phyloP scores from a whole-genome alignment of 2,888 invertebrate species.

The Himalopsyche anomala region DNA sequence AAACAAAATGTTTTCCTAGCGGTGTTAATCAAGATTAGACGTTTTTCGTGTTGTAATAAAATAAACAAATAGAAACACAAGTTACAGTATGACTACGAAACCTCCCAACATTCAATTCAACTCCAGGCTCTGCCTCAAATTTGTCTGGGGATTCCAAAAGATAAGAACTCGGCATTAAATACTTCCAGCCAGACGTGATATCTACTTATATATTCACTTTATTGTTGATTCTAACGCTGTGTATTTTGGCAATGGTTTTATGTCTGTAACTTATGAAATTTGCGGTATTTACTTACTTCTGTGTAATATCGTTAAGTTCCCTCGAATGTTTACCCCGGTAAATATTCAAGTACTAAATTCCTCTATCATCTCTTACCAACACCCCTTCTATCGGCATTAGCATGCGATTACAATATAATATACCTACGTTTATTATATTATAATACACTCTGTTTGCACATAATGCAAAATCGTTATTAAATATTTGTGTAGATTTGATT shows the following conservation, averaged over 20 bases:
- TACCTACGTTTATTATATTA: no score
- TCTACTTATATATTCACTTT: conserved; percentile 37
- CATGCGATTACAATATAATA: no score
- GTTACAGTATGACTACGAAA: conserved; percentile 46
- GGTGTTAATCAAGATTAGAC: neutral
- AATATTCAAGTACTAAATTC: conserved; percentile 32
- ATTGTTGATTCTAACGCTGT: conserved; percentile 16
- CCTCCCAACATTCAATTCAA: conserved; percentile 61
- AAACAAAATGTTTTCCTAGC: neutral
- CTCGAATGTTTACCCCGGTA: neutral
- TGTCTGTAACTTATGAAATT: conserved; percentile 31
- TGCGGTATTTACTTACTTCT: conserved; percentile 37
- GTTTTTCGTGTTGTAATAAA: neutral
- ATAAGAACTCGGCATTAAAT: conserved; percentile 50
- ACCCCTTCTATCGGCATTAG: no score
- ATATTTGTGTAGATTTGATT: no score
- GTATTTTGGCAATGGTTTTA: conserved; percentile 12
- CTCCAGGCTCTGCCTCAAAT: conserved; percentile 56
- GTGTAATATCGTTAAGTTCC: neutral
- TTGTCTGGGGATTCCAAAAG: conserved; percentile 56
- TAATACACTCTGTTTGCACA: no score
- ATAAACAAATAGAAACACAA: neutral
- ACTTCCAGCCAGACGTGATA: conserved; percentile 11
- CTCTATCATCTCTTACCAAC: neutral
- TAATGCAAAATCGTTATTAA: no score